Conservation (phyloP, 1,140 invertebrate genomes). For the Psilanteris sp. region DNA sequence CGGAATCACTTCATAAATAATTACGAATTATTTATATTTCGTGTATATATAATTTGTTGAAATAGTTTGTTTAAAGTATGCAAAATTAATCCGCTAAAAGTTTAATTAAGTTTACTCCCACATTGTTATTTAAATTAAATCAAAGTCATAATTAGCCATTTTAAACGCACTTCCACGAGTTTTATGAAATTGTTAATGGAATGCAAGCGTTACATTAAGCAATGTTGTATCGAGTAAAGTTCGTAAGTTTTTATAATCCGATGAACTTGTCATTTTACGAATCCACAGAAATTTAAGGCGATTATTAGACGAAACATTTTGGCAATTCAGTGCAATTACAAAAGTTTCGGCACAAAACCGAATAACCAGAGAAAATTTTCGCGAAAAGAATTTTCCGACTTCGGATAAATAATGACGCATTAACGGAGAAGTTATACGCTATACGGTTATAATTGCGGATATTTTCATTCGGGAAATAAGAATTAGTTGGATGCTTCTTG, state of each 20-base stretch:
- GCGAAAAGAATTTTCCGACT: no score
- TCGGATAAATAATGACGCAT: neutral
- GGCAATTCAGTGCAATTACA: no score
- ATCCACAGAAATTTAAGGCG: neutral
- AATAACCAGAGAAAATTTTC: neutral
- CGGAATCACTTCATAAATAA: no score
- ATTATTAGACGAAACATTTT: neutral
- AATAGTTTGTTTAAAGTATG: neutral
- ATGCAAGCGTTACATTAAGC: neutral
- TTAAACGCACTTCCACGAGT: neutral
- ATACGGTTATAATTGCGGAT: neutral
- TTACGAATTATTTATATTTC: no score
- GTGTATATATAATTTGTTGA: no score
- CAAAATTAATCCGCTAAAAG: no score
- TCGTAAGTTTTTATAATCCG: neutral
- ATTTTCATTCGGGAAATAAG: neutral
- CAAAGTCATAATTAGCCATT: neutral
- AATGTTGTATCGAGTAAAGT: slow-evolving; percentile 2
- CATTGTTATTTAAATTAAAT: neutral
- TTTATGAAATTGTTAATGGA: slow-evolving; percentile 1
- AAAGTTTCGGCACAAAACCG: neutral
- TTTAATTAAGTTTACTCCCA: no score
- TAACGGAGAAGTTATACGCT: neutral
- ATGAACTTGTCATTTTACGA: neutral
- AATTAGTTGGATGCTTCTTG: neutral